Conservation (phyloP, 2,888 invertebrate species). For the Periphyllus acericola region DNA sequence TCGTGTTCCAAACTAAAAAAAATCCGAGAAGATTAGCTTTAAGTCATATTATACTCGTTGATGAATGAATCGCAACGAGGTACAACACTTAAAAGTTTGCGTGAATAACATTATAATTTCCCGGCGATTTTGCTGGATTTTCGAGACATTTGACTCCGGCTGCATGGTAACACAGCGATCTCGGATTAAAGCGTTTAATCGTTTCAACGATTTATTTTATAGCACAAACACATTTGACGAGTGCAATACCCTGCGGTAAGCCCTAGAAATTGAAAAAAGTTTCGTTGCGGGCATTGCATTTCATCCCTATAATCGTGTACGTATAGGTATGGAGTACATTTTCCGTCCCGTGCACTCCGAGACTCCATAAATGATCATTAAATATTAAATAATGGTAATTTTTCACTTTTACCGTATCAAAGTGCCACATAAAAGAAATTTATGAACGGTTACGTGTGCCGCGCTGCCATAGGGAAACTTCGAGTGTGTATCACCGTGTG, state of each 20-base stretch:
- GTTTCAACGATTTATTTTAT: background rate
- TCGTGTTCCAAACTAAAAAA: background rate
- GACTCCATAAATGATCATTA: background rate
- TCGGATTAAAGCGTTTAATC: background rate
- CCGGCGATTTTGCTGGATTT: background rate
- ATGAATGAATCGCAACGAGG: background rate
- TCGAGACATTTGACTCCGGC: too few species aligned
- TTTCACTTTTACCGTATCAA: constrained; percentile 20
- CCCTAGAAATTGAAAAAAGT: background rate
- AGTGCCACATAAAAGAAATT: constrained; percentile 38
- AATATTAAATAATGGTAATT: constrained; percentile 18
- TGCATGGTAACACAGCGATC: too few species aligned
- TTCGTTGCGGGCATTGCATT: background rate
- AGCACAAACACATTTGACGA: background rate
- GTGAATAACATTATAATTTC: background rate
- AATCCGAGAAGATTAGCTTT: background rate
- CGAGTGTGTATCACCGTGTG: background rate
- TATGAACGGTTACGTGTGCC: constrained; percentile 21
- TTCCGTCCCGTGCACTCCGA: background rate
- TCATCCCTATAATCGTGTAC: background rate
- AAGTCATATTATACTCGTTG: too few species aligned
- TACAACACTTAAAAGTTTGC: background rate
- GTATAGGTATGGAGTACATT: background rate
- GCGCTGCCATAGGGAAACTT: background rate
- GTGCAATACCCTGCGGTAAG: background rate